These are phyloP conservation scores for Colostygia pectinataria DNA, from an alignment of 2,888 invertebrate genomes.

Conservation along the genomic window DNA sequence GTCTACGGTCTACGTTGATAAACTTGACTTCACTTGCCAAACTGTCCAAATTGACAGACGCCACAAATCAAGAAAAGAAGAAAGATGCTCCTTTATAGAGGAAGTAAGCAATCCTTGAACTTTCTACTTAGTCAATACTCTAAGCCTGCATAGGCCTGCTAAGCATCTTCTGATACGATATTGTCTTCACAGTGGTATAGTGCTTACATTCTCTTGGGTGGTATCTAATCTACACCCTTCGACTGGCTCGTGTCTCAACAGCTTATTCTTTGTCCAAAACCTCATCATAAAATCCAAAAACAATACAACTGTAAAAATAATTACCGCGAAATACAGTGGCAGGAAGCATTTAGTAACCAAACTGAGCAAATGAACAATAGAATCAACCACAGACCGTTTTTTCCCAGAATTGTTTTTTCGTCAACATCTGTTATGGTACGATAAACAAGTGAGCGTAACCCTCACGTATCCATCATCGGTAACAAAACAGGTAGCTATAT, in stretches of 20 bases:
- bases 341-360: constrained; percentile 61
- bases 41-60: too few relatives aligned
- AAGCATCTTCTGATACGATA: too few relatives aligned
- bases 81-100: too few relatives aligned
- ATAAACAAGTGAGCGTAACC: constrained; percentile 45
- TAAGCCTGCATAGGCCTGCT: too few relatives aligned
- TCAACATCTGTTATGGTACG: constrained; percentile 56
- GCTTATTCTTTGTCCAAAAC: constrained; percentile 24
- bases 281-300: constrained; percentile 38
- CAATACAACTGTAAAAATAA: constrained; percentile 60
- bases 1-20: too few relatives aligned
- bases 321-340: constrained; percentile 68
- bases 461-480: constrained; percentile 50
- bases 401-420: constrained; percentile 67
- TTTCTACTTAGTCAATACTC: too few relatives aligned
- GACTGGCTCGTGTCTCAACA: constrained; percentile 27
- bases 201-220: constrained; percentile 8
- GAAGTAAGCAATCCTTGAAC: too few relatives aligned
- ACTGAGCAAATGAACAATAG: constrained; percentile 62
- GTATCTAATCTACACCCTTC: constrained; percentile 3
- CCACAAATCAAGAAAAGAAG: too few relatives aligned
- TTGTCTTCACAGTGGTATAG: too few relatives aligned
- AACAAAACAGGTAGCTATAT: constrained; percentile 80
- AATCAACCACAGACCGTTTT: constrained; percentile 65
- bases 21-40: too few relatives aligned